These are phyloP conservation scores for Prorops nasuta DNA, from an alignment of 1,140 invertebrate genomes.

Conservation along the genomic window DNA sequence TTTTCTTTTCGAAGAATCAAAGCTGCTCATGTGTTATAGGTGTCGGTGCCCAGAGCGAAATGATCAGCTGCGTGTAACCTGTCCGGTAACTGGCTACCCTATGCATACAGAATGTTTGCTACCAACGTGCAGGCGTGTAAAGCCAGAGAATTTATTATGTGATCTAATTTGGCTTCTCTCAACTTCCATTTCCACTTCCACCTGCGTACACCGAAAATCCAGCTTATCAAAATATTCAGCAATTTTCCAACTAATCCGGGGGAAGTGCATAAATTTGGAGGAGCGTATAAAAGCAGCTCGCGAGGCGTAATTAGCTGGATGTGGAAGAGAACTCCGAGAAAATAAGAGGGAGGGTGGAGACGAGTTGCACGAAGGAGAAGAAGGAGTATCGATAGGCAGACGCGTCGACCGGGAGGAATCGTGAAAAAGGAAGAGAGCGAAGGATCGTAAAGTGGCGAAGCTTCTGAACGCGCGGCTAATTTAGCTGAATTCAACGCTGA, in stretches of 20 bases:
- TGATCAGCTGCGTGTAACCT: constrained; percentile 34
- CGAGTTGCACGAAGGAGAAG: constrained; percentile 16
- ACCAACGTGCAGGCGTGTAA: constrained; percentile 32
- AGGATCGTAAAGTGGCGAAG: constrained; percentile 4
- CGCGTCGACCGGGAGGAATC: constrained; percentile 4
- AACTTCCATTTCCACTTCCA: not conserved
- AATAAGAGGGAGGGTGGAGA: constrained; percentile 7
- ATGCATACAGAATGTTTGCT: constrained; percentile 55
- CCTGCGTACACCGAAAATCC: no score
- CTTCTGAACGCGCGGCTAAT: constrained; percentile 13
- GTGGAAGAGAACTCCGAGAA: constrained; percentile 28
- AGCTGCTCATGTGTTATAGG: constrained; percentile 40
- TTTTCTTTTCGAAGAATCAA: constrained; percentile 49
- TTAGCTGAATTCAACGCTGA: constrained; percentile 12
- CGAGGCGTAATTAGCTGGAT: constrained; percentile 40
- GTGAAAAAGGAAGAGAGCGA: not conserved
- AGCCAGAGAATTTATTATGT: constrained; percentile 45
- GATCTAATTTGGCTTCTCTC: constrained; percentile 44
- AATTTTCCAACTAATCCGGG: constrained; percentile 13
- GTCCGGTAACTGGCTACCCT: constrained; percentile 43
- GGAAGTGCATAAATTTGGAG: constrained; percentile 30
- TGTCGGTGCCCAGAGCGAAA: constrained; percentile 39
- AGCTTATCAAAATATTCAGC: no score
- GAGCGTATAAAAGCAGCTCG: no score
- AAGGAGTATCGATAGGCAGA: constrained; percentile 9